Percentiles rank a stretch among this genome's conserved stretches.
Evolutionary conservation across 2,113 vertebrate species (phyloP).

Genomic region (Pantherophis guttatus): DNA sequence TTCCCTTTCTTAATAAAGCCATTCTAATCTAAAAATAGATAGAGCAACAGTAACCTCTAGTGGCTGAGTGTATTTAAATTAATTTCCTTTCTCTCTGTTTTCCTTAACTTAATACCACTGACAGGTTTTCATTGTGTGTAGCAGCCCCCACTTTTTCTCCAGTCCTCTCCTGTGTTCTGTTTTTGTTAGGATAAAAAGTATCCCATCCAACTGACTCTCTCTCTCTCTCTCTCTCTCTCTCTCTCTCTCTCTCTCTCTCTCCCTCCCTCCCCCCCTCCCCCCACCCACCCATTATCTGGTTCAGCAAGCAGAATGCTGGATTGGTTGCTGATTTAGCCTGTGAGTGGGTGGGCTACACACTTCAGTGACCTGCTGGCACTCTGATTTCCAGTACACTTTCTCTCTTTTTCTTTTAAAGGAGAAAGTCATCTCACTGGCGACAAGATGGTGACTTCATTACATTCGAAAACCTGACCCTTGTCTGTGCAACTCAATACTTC

Average conservation of each 20-base stretch:
- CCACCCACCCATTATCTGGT: slow-evolving; percentile 43
- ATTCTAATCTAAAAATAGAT: slow-evolving; percentile 11
- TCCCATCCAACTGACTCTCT: not conserved
- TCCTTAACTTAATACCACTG: slow-evolving; percentile 44
- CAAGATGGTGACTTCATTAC: slow-evolving; percentile 50
- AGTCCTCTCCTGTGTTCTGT: slow-evolving; percentile 42
- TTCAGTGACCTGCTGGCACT: slow-evolving; percentile 42
- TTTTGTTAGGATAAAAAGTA: slow-evolving; percentile 59
- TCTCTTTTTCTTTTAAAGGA: slow-evolving; percentile 4
- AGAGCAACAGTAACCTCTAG: slow-evolving; percentile 66
- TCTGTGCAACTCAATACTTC: slow-evolving; percentile 29
- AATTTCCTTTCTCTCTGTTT: not conserved
- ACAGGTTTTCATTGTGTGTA: slow-evolving; percentile 44
- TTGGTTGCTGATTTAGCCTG: slow-evolving; percentile 51
- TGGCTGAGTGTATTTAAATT: slow-evolving; percentile 41
- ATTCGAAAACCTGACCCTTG: slow-evolving; percentile 53
- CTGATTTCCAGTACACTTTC: slow-evolving; percentile 36
- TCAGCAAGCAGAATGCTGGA: slow-evolving; percentile 18
- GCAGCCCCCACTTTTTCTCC: slow-evolving; percentile 40
- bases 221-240: too few relatives aligned
- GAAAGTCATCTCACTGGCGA: slow-evolving; percentile 42
- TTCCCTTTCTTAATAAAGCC: not conserved
- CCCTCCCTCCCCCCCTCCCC: not conserved
- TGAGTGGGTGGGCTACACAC: slow-evolving; percentile 60
- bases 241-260: too few relatives aligned